Evolutionary conservation across 1,140 invertebrate species (phyloP).

Genomic region (Globodera ellingtonae): DNA sequence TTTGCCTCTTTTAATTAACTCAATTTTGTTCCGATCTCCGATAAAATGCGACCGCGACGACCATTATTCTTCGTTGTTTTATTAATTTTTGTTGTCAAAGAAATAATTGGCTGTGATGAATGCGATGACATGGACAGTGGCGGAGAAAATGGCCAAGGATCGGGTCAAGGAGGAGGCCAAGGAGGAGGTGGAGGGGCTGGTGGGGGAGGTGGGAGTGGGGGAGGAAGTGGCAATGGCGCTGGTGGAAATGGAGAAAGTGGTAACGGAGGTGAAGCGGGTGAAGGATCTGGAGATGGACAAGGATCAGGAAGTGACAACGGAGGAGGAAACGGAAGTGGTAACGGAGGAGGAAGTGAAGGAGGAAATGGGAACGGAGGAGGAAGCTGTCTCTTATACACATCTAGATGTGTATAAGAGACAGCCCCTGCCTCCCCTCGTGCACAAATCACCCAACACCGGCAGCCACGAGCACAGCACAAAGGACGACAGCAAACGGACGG

Average conservation of each 20-base stretch:
- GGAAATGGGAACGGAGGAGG: too few species aligned
- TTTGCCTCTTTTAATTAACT: too few species aligned
- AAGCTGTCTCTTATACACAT: too few species aligned
- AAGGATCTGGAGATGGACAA: not conserved
- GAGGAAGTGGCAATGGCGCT: not conserved
- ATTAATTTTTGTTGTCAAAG: not conserved
- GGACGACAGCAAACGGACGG: too few species aligned
- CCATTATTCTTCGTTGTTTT: not conserved
- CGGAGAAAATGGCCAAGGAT: not conserved
- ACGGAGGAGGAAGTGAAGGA: too few species aligned
- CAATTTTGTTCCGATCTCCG: not conserved
- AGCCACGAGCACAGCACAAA: too few species aligned
- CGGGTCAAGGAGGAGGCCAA: constrained; percentile 6
- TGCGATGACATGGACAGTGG: not conserved
- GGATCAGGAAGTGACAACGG: too few species aligned
- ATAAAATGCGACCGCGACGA: not conserved
- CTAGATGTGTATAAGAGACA: too few species aligned
- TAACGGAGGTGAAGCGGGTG: not conserved
- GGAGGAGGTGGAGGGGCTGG: not conserved
- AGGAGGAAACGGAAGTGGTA: too few species aligned
- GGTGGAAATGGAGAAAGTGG: not conserved
- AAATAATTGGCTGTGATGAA: constrained; percentile 3
- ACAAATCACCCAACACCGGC: too few species aligned
- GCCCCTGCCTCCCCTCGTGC: too few species aligned
- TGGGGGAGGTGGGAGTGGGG: not conserved